Conservation (phyloP, 2,113 vertebrate species). For the Sapayoa aenigma region DNA sequence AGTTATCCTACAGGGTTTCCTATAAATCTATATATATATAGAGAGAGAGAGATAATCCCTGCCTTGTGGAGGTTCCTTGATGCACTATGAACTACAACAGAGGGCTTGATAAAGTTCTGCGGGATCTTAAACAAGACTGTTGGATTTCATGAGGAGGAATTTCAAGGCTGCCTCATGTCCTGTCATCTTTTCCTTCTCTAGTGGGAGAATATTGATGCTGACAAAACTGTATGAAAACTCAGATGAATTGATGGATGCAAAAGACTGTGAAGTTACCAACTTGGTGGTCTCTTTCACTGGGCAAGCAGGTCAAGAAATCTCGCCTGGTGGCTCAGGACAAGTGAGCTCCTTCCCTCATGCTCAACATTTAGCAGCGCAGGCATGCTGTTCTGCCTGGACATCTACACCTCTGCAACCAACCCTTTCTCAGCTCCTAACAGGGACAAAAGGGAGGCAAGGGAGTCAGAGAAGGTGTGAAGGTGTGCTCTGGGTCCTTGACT, state of each 20-base stretch:
- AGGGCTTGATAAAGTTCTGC: background rate
- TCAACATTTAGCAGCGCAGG: background rate
- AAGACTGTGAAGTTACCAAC: background rate
- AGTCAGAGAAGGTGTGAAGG: background rate
- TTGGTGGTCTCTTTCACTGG: background rate
- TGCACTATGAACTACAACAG: background rate
- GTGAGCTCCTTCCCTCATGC: background rate
- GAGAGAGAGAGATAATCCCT: no score
- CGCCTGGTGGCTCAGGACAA: background rate
- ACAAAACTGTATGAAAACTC: background rate
- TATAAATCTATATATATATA: background rate
- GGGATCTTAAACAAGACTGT: background rate
- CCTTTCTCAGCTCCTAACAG: background rate
- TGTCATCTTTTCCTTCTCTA: background rate
- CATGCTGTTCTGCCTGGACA: background rate
- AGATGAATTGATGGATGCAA: background rate
- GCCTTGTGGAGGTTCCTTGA: background rate
- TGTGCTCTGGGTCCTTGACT: background rate
- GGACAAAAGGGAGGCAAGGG: background rate
- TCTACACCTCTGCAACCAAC: background rate
- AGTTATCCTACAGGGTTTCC: background rate
- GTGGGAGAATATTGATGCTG: background rate
- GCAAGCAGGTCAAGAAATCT: background rate
- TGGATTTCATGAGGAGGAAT: background rate
- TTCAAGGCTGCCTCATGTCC: background rate